Evolutionary conservation across 2,113 vertebrate species (phyloP), one percentile per base, ranked within the genome.

Genomic region (Oryzias melastigma): DNA sequence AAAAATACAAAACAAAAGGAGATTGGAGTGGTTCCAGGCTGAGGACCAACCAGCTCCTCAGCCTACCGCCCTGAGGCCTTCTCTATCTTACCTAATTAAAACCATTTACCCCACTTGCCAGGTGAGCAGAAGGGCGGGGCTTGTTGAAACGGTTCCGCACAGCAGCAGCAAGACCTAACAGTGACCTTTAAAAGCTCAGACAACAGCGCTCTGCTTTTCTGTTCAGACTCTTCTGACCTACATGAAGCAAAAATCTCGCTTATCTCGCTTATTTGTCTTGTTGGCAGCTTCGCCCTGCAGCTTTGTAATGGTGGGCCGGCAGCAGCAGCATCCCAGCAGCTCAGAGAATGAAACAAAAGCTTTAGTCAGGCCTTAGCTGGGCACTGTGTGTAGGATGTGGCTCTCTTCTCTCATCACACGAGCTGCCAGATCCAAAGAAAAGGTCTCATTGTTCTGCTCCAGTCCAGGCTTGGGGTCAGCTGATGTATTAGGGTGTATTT

Each of bases 301-400:
- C 43, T 17, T n/a, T 52, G 44, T 18, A 20, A 53, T 55, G 49
- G 62, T 54, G 46, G 67, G 47, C 55, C 67, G 65, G 19, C 57
- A 77, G 59, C 63, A 50, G 64, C 45, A 46, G 47, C 66, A 41
- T 78, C 40, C 54, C 41, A 29, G 73, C 64, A 68, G 75, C 60
- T 22, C 35, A 6, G 42, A 65, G 25, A 59, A 35, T 15, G 22
- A 76, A 77, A 90, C 87, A 89, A 89, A 84, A 81, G 87, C 78
- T 72, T 71, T 77, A 81, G 82, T 90, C 81, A 87, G 72, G 71
- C 56, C 71, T 77, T 53, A 60, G 73, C 64, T 55, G 29, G 18
- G 58, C 60, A 45, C 58, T 82, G 75, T 78, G 77, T 67, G 66
- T 27, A 70, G 77, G 53, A 61, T 35, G 0, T 49, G 54, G 65